Percentiles rank a stretch among this genome's conserved stretches.
phyloP scores from a whole-genome alignment of 1,140 invertebrate species.

The Dreissena rostriformis region DNA sequence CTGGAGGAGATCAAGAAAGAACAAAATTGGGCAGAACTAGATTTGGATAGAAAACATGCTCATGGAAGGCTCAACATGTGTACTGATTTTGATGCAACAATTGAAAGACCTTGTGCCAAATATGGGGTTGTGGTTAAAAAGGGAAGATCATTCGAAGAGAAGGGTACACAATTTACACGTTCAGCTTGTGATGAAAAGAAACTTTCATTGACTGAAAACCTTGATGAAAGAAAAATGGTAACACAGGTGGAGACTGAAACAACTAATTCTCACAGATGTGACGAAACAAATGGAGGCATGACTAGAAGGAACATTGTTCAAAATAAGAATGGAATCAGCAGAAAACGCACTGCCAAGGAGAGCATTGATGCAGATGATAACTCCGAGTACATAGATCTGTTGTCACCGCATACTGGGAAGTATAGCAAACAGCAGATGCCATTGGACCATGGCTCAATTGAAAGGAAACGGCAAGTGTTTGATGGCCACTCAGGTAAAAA shows the following conservation, averaged over 20 bases:
- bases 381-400: conserved; percentile 7
- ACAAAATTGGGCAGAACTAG: conserved; percentile 12
- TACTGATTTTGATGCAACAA: background rate
- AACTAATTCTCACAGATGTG: background rate
- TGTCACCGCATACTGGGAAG: conserved; percentile 5
- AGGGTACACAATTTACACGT: too few relatives aligned
- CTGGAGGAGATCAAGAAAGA: conserved; percentile 33
- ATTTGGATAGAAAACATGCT: conserved; percentile 21
- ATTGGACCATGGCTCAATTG: background rate
- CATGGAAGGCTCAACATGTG: too few relatives aligned
- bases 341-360: conserved; percentile 11
- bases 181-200: too few relatives aligned
- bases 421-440: background rate
- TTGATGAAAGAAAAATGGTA: background rate
- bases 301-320: too few relatives aligned
- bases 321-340: background rate
- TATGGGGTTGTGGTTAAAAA: background rate
- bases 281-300: background rate
- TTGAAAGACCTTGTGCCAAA: conserved; percentile 3
- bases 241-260: background rate
- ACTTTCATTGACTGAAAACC: background rate
- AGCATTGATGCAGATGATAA: conserved; percentile 4
- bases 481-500: too few relatives aligned
- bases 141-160: too few relatives aligned
- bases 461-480: background rate